Conservation (phyloP, 1,140 invertebrate genomes). For the Pectinophora gossypiella region DNA sequence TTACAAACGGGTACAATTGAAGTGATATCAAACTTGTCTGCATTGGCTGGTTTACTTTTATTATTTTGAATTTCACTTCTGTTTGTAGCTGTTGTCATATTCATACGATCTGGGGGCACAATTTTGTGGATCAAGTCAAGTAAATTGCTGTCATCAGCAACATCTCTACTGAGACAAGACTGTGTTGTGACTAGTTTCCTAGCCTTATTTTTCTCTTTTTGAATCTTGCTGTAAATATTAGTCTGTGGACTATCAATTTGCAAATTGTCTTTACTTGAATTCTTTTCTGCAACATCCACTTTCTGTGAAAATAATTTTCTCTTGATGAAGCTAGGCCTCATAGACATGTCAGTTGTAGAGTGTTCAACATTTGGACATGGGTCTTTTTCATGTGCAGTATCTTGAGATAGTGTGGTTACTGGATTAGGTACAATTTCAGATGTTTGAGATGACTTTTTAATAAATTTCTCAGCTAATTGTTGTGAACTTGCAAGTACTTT, state of each 20-base stretch:
- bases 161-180: constrained; percentile 51
- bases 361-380: constrained; percentile 17
- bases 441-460: constrained; percentile 30
- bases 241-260: constrained; percentile 37
- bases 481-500: not conserved
- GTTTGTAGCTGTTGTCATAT: constrained; percentile 34
- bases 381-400: constrained; percentile 13
- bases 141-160: constrained; percentile 42
- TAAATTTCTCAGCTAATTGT: constrained; percentile 15
- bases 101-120: constrained; percentile 49
- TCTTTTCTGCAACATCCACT: constrained; percentile 50
- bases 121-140: constrained; percentile 62
- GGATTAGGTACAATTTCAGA: constrained; percentile 2
- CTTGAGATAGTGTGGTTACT: constrained; percentile 2
- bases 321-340: constrained; percentile 61
- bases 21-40: constrained; percentile 52
- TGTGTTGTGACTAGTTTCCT: constrained; percentile 53
- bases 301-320: constrained; percentile 63
- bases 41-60: constrained; percentile 20
- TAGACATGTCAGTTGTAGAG: constrained; percentile 37
- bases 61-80: constrained; percentile 27
- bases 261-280: constrained; percentile 31
- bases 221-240: constrained; percentile 30
- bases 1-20: constrained; percentile 43
- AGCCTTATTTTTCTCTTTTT: constrained; percentile 52